Percentiles rank a stretch among this genome's conserved stretches.
phyloP scores from a whole-genome alignment of 2,113 vertebrate genomes.

The Indri indri region DNA sequence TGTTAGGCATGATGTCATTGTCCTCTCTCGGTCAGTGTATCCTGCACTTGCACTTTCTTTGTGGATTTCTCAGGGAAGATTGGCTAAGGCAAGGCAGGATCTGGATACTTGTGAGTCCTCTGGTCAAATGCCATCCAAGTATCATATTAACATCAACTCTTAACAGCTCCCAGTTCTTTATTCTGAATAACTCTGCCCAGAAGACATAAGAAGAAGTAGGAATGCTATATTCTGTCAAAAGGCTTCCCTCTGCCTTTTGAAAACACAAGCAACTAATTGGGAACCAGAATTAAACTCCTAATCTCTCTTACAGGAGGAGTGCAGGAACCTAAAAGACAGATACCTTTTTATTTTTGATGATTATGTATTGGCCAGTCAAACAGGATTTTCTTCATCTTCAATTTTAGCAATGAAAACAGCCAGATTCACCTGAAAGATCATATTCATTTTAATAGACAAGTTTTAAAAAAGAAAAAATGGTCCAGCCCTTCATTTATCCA shows the following conservation, averaged over 20 bases:
- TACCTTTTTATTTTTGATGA: background rate
- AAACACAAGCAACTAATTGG: background rate
- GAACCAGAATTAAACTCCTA: background rate
- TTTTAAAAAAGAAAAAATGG: background rate
- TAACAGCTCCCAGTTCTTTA: background rate
- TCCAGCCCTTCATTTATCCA: background rate
- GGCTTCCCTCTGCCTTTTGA: background rate
- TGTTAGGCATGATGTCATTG: background rate
- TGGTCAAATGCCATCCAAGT: background rate
- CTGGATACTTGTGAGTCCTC: background rate
- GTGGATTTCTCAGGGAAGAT: background rate
- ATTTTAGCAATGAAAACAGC: slow-evolving; percentile 30
- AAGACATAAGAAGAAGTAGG: background rate
- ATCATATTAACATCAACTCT: background rate
- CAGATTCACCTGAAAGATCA: background rate
- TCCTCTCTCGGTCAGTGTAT: background rate
- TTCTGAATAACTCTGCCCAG: background rate
- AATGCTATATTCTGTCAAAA: background rate
- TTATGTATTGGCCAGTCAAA: background rate
- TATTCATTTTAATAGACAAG: background rate
- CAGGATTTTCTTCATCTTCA: background rate
- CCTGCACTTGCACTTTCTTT: background rate
- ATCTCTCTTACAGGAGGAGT: background rate
- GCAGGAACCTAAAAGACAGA: background rate
- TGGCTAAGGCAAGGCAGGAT: background rate